These are phyloP conservation scores for Plumapathes pennacea DNA, from an alignment of 92 coral and sea anemone species.

Conservation along the genomic window DNA sequence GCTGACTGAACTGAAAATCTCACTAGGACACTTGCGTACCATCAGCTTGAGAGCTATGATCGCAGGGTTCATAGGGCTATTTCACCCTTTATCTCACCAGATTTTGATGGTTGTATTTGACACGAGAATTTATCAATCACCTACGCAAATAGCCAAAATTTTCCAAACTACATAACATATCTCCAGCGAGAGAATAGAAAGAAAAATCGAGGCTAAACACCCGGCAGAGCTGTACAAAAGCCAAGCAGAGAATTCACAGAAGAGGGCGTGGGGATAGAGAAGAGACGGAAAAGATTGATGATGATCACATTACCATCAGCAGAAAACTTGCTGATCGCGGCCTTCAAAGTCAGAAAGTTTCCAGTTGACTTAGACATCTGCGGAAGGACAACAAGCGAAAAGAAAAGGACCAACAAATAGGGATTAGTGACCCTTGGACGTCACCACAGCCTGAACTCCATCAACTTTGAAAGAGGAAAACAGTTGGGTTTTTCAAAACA, in stretches of 20 bases:
- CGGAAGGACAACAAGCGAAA: background rate
- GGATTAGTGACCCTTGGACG: too few relatives aligned
- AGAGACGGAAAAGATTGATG: background rate
- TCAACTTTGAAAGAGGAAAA: too few relatives aligned
- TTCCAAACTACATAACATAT: background rate
- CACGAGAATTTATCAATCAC: too few relatives aligned
- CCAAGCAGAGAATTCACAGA: background rate
- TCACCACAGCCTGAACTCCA: too few relatives aligned
- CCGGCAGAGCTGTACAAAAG: background rate
- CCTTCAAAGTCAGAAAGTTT: constrained; percentile 81
- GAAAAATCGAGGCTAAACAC: background rate
- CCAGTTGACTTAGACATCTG: constrained; percentile 99
- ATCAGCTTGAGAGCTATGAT: too few relatives aligned
- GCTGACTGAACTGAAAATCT: too few relatives aligned
- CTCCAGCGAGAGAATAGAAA: background rate
- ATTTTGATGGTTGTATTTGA: too few relatives aligned
- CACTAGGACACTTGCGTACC: too few relatives aligned
- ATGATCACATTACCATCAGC: constrained; percentile 78
- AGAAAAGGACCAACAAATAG: background rate
- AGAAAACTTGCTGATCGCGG: constrained; percentile 90
- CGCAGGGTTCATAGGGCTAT: too few relatives aligned
- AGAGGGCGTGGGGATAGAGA: background rate
- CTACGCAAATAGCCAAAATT: too few relatives aligned
- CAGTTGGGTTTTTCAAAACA: too few relatives aligned
- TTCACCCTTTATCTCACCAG: too few relatives aligned